Evolutionary conservation across 2,113 vertebrate species (phyloP).

Genomic region (Spheniscus mendiculus): DNA sequence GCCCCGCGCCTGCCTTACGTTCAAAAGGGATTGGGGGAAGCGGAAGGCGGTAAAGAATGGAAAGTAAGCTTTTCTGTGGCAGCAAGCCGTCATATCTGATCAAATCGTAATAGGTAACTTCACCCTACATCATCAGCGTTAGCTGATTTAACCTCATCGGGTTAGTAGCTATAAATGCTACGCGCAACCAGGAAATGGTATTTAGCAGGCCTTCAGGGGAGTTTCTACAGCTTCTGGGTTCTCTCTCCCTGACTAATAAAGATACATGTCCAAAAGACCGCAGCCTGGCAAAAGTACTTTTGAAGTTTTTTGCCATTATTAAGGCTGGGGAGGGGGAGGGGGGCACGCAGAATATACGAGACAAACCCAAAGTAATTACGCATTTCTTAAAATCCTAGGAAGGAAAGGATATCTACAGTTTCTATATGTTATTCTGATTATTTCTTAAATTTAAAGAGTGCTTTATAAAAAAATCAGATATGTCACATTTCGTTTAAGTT

Average conservation of each 20-base stretch:
- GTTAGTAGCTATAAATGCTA: not conserved
- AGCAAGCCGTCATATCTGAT: not conserved
- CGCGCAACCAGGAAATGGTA: not conserved
- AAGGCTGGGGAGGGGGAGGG: not conserved
- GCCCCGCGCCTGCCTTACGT: not conserved
- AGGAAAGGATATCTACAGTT: not conserved
- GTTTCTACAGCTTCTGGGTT: not conserved
- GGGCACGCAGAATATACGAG: not conserved
- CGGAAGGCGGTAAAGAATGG: not conserved
- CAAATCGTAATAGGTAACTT: not conserved
- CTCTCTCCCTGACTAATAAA: not conserved
- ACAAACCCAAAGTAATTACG: not conserved
- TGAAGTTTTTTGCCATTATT: not conserved
- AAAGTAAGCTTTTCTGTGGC: not conserved
- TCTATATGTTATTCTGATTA: not conserved
- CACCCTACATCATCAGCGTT: not conserved
- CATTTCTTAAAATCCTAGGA: not conserved
- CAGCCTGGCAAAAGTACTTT: not conserved
- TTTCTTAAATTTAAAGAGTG: not conserved
- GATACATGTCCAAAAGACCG: accelerated
- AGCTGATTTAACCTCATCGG: not conserved
- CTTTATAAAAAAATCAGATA: not conserved
- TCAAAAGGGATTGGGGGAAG: not conserved
- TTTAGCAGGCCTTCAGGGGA: not conserved
- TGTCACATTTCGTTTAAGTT: not conserved